A percentile compares a stretch with the other conserved stretches of the same genome.
phyloP scores from a whole-genome alignment of 2,797 vertebrate species.

The Carapus acus region DNA sequence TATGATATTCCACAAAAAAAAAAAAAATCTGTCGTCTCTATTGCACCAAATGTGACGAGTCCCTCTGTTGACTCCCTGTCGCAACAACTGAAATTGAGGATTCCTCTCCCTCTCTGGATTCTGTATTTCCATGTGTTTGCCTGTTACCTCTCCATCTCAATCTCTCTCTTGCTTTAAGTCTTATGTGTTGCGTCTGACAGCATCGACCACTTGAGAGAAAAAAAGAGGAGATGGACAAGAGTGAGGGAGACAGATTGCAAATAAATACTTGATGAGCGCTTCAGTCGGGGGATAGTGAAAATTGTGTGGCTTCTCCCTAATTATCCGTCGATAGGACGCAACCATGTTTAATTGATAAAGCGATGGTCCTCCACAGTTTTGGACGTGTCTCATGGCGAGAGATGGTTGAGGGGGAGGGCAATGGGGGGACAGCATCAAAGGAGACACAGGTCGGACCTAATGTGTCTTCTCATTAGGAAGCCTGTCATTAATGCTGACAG shows the following conservation, averaged over 20 bases:
- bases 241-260: constrained; percentile 66
- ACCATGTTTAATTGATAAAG: constrained; percentile 99
- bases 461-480: constrained; percentile 95
- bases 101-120: constrained; percentile 36
- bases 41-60: constrained; percentile 74
- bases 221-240: constrained; percentile 23
- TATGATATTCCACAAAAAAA: constrained; percentile 38
- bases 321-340: constrained; percentile 91
- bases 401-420: no score
- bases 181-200: constrained; percentile 40
- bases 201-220: constrained; percentile 53
- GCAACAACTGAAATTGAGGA: constrained; percentile 71
- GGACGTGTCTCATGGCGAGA: constrained; percentile 60
- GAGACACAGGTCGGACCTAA: constrained; percentile 89
- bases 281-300: constrained; percentile 75
- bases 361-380: constrained; percentile 79
- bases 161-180: constrained; percentile 40
- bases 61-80: no score
- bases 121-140: constrained; percentile 22
- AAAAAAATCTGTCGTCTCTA: constrained; percentile 43
- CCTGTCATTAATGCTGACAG: constrained; percentile 85
- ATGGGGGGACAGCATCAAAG: constrained; percentile 98
- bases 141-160: constrained; percentile 18
- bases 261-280: constrained; percentile 98
- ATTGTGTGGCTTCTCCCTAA: constrained; percentile 92